Evolutionary conservation across 2,113 vertebrate species (phyloP).

Genomic region (Caracal caracal): DNA sequence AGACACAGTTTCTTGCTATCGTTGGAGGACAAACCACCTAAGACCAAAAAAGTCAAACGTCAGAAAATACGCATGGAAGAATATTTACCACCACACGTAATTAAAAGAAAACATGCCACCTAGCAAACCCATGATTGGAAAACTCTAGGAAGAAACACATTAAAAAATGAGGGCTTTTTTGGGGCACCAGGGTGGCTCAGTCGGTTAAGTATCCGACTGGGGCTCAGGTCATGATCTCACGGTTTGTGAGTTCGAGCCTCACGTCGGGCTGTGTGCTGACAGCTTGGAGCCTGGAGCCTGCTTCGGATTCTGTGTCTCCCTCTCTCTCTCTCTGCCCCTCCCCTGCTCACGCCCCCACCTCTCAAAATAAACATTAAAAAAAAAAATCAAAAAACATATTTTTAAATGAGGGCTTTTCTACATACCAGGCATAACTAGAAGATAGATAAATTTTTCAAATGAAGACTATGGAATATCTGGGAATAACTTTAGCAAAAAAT

Average conservation of each 20-base stretch:
- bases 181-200: no score
- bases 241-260: no score
- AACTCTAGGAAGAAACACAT: background rate
- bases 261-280: no score
- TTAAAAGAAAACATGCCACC: background rate
- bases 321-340: no score
- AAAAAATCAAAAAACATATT: no score
- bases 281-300: no score
- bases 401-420: background rate
- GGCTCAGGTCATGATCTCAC: no score
- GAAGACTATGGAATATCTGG: background rate
- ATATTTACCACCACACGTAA: accelerated
- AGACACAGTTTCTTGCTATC: background rate
- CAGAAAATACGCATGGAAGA: background rate
- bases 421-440: background rate
- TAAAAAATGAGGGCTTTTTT: background rate
- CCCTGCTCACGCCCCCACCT: no score
- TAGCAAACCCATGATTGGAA: background rate
- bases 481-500: background rate
- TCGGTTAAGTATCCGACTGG: no score
- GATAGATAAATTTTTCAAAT: background rate
- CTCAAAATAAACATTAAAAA: no score
- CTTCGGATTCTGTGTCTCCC: no score
- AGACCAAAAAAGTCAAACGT: background rate
- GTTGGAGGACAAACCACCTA: background rate